Base-by-base conservation (phyloP, 1,140 invertebrate genomes). In the Drosophila kohkoa region DNA sequence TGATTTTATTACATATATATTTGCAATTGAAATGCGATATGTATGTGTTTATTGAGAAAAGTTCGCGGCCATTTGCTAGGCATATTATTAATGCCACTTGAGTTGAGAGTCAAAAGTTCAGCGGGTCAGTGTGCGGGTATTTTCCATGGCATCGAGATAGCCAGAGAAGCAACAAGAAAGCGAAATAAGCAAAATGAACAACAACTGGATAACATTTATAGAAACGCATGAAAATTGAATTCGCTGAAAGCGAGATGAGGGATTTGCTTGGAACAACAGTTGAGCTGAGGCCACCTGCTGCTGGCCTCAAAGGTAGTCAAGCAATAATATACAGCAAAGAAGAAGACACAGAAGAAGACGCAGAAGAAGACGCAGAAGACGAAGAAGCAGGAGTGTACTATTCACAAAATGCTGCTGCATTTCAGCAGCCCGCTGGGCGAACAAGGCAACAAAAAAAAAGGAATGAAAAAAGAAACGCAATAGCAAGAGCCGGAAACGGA, bases 401-500 rank as follows among this genome's bases (percentile, higher is more conserved):
- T 25, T 25, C 20, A 25, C 20, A 25, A 25, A 25, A 25, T 51
- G 30, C 30, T 13, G 59, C 15, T 51, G 46, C 60, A 51, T 51
- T 63, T 63, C 48, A 52, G 30, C 49, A 28, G 48, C 20, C 20
- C 20, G 20, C 20, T 25, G 20, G 20, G 20, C 52, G 7, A 55
- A 55, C 30, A 13, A 1, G 16, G 46, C 54, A 28, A 67, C 51
- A 51, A 64, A 64, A 11, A 11, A 10, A 11, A 11, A 25, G 7
- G 30, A 43, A 65, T 20, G 20, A 45, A 43, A 5, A 11, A 16
- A 2, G 11, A 8, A n/a, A n/a, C 20, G 48, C 35, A 52, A 30
- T 45, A 25, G 10, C 30, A 46, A 45, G 7, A 25, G 32, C 38
- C 64, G 71, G 58, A 75, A 75, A 70, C 72, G 57, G 65, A 74